Conservation (phyloP, 1,140 invertebrate genomes). For the Hormaphis cornu region DNA sequence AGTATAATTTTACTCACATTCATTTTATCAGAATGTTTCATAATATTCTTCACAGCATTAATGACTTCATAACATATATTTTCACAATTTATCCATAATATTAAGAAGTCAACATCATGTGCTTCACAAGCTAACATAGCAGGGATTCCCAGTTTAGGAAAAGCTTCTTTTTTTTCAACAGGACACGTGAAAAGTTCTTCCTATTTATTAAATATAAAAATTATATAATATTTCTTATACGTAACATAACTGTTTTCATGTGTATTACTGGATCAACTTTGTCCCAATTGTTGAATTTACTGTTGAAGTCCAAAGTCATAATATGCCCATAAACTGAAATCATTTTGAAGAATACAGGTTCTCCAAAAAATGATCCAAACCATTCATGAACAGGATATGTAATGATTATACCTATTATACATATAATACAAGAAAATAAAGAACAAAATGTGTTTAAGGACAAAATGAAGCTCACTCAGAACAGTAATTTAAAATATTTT, state of each 20-base stretch:
- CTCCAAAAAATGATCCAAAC: slow-evolving; percentile 67
- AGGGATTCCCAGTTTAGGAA: slow-evolving; percentile 88
- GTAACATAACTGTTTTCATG: neutral
- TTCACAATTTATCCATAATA: slow-evolving; percentile 99
- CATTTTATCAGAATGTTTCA: slow-evolving; percentile 41
- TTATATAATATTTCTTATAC: neutral
- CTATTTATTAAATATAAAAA: neutral
- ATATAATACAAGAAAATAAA: neutral
- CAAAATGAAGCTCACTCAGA: no score
- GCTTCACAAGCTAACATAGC: slow-evolving; percentile 80
- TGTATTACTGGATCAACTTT: slow-evolving; percentile 82
- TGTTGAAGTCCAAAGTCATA: slow-evolving; percentile 88
- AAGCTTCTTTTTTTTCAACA: slow-evolving; percentile 94
- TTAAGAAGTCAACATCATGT: slow-evolving; percentile 74
- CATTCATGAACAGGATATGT: slow-evolving; percentile 92
- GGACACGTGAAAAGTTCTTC: slow-evolving; percentile 70
- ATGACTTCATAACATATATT: slow-evolving; percentile 99
- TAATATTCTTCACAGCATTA: slow-evolving; percentile 47
- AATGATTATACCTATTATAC: slow-evolving; percentile 62
- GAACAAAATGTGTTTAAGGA: no score
- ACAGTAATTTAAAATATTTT: no score
- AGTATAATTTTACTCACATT: slow-evolving; percentile 40
- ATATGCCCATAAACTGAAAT: slow-evolving; percentile 98
- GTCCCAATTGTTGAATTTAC: slow-evolving; percentile 98
- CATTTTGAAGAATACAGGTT: slow-evolving; percentile 78